Conservation (phyloP, 2,113 vertebrate genomes). For the Loxodonta africana region DNA sequence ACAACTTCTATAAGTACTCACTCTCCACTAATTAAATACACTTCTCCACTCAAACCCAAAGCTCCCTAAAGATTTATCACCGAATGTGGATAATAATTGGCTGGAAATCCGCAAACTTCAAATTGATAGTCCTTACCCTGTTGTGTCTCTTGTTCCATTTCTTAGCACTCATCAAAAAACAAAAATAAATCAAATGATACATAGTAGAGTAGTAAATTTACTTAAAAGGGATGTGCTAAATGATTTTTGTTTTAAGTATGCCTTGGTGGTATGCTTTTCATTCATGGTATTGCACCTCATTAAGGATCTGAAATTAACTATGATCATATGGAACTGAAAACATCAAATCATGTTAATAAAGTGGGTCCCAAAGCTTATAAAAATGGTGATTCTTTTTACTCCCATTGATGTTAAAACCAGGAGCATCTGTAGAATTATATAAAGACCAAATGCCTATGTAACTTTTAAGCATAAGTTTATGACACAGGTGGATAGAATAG, state of each 20-base stretch:
- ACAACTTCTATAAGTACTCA: neutral
- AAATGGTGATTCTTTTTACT: slow-evolving; percentile 45
- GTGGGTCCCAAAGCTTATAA: slow-evolving; percentile 32
- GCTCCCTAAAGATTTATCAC: slow-evolving; percentile 22
- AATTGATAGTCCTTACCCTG: neutral
- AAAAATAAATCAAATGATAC: slow-evolving; percentile 28
- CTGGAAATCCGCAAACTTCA: slow-evolving; percentile 5
- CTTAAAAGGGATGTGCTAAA: neutral
- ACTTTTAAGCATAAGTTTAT: slow-evolving; percentile 39
- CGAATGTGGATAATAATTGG: neutral
- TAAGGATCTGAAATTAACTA: slow-evolving; percentile 16
- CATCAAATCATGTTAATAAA: neutral
- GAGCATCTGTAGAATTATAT: neutral
- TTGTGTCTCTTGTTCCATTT: neutral
- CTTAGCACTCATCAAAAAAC: slow-evolving; percentile 17
- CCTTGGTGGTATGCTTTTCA: neutral
- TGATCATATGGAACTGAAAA: neutral
- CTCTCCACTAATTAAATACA: slow-evolving; percentile 15
- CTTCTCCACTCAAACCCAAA: slow-evolving; percentile 36
- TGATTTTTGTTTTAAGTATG: neutral
- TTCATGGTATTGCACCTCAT: neutral
- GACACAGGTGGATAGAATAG: neutral
- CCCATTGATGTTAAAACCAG: slow-evolving; percentile 50
- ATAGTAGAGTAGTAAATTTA: neutral
- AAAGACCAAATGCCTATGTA: slow-evolving; percentile 43